These are phyloP conservation scores for Lucilia cuprina DNA, from an alignment of 1,140 invertebrate species.

Conservation along the genomic window DNA sequence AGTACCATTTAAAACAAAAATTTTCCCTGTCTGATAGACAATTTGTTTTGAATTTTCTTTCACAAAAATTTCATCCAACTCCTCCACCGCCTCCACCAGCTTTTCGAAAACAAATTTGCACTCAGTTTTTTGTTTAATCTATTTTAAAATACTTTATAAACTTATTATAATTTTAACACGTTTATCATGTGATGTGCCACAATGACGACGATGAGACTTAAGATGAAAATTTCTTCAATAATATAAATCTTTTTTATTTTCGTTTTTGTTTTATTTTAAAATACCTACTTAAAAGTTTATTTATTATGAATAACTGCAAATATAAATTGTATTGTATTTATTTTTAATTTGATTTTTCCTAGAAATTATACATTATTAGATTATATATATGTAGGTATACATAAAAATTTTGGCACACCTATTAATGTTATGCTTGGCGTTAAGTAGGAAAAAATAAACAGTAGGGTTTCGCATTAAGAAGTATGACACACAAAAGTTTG, in stretches of 20 bases:
- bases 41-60: neutral
- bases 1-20: no score
- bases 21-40: no score
- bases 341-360: neutral
- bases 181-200: neutral
- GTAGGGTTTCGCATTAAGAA: no score
- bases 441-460: no score
- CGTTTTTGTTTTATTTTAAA: neutral
- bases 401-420: neutral
- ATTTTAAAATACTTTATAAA: no score
- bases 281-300: neutral
- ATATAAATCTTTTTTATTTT: neutral
- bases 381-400: no score
- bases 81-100: no score
- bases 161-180: neutral
- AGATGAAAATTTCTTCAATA: neutral
- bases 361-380: conserved; percentile 8
- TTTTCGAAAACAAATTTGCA: no score
- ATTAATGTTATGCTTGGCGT: neutral
- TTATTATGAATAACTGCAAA: neutral
- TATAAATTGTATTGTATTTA: neutral
- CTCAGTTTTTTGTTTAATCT: no score
- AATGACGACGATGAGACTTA: neutral
- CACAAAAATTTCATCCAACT: neutral
- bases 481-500: no score